These are phyloP conservation scores for Platycnemis pennipes DNA, from an alignment of 2,888 invertebrate genomes.

Conservation along the genomic window DNA sequence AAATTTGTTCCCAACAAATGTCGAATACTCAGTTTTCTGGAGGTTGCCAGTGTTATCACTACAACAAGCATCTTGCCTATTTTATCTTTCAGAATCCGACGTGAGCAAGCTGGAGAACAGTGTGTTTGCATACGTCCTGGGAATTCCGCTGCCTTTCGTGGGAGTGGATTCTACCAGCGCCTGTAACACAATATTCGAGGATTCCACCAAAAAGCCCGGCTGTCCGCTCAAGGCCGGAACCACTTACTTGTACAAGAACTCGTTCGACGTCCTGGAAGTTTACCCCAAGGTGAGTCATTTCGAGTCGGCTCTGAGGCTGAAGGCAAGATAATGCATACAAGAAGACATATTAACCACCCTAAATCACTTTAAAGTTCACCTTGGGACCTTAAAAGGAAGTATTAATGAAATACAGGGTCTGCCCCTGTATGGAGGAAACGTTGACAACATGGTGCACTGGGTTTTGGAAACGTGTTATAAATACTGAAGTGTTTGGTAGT, in stretches of 20 bases:
- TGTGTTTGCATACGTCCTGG: conserved; percentile 84
- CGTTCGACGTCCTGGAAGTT: conserved; percentile 81
- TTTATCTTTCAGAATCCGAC: conserved; percentile 80
- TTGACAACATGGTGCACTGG: no score
- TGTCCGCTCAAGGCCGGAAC: conserved; percentile 87
- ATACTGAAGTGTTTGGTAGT: no score
- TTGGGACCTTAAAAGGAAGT: neutral
- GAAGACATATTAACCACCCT: neutral
- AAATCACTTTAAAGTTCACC: neutral
- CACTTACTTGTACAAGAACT: conserved; percentile 86
- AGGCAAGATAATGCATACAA: no score
- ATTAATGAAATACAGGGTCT: no score
- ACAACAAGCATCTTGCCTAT: no score
- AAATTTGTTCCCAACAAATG: no score
- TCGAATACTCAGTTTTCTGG: no score
- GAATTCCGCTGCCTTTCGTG: conserved; percentile 86
- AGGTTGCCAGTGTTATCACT: no score
- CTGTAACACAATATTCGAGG: conserved; percentile 83
- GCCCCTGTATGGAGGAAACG: no score
- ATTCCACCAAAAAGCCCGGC: conserved; percentile 82
- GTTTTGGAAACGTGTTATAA: no score
- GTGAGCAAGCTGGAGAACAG: conserved; percentile 81
- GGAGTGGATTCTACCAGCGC: conserved; percentile 88
- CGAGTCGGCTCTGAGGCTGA: neutral
- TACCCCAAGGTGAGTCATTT: conserved; percentile 81